phyloP scores from a whole-genome alignment of 2,888 invertebrate species.

The Ectemnius cavifrons region DNA sequence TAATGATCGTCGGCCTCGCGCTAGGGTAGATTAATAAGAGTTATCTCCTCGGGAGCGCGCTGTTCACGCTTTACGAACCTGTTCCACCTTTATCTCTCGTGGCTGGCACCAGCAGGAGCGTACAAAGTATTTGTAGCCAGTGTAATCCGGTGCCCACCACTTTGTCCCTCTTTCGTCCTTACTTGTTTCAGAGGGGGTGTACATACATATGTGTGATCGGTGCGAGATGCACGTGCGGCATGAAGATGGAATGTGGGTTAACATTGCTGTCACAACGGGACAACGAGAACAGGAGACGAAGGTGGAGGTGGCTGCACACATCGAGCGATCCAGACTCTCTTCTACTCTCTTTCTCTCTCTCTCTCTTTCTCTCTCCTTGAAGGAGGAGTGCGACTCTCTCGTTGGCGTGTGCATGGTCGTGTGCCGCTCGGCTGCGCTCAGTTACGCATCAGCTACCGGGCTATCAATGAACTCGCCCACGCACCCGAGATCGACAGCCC shows the following conservation, averaged over 20 bases:
- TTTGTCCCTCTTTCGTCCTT: background rate
- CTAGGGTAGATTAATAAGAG: conserved; percentile 48
- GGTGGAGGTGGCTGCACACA: background rate
- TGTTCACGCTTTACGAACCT: conserved; percentile 42
- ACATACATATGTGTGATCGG: too few species aligned
- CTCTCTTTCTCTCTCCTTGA: too few species aligned
- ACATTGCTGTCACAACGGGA: too few species aligned
- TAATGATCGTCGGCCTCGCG: conserved; percentile 14
- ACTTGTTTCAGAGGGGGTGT: background rate
- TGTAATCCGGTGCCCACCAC: background rate
- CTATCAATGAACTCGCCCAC: conserved; percentile 72
- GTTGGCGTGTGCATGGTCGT: conserved; percentile 37
- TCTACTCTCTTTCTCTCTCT: too few species aligned
- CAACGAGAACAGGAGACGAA: too few species aligned
- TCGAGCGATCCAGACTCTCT: too few species aligned
- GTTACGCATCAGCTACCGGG: conserved; percentile 65
- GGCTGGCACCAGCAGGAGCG: background rate
- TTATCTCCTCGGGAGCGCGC: conserved; percentile 37
- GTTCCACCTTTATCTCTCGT: conserved; percentile 15
- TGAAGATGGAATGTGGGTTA: too few species aligned
- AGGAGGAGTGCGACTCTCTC: conserved; percentile 7
- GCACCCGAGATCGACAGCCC: conserved; percentile 58
- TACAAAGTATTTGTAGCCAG: background rate
- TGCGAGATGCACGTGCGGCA: too few species aligned
- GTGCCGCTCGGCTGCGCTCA: conserved; percentile 53